phyloP scores from a whole-genome alignment of 1,140 invertebrate genomes.

The Aphelinus certus region DNA sequence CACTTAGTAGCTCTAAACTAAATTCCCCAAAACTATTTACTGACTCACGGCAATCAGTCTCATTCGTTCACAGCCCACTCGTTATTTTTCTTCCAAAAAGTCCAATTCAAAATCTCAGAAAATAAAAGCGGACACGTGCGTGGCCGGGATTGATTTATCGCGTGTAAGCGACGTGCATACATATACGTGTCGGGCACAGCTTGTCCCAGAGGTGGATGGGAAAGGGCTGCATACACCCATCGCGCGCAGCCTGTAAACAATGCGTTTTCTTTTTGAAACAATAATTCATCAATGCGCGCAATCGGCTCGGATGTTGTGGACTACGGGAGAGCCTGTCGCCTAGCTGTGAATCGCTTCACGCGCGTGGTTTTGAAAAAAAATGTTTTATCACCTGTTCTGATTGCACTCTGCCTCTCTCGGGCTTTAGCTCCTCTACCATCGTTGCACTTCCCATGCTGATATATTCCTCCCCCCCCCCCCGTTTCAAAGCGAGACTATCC shows the following conservation, averaged over 20 bases:
- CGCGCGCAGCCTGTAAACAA: constrained; percentile 48
- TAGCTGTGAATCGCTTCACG: constrained; percentile 42
- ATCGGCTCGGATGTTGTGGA: constrained; percentile 37
- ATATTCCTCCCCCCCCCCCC: constrained; percentile 8
- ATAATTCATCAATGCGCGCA: constrained; percentile 57
- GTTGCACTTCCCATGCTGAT: background rate
- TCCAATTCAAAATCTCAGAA: constrained; percentile 1
- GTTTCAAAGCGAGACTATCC: background rate
- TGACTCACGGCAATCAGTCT: no score
- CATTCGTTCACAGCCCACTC: background rate
- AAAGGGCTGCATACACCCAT: background rate
- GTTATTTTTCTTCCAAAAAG: background rate
- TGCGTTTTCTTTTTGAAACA: constrained; percentile 49
- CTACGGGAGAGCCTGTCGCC: constrained; percentile 30
- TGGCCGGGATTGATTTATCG: constrained; percentile 12
- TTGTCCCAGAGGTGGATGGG: constrained; percentile 11
- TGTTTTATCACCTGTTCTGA: constrained; percentile 50
- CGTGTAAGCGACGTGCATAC: background rate
- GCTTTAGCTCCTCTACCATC: constrained; percentile 8
- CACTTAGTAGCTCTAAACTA: no score
- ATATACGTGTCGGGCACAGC: constrained; percentile 9
- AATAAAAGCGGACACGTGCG: background rate
- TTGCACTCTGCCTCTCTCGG: constrained; percentile 20
- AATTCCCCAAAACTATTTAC: no score
- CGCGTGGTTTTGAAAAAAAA: constrained; percentile 46